Base-by-base conservation (phyloP, 2,888 invertebrate genomes). In the Eulithis prunata region DNA sequence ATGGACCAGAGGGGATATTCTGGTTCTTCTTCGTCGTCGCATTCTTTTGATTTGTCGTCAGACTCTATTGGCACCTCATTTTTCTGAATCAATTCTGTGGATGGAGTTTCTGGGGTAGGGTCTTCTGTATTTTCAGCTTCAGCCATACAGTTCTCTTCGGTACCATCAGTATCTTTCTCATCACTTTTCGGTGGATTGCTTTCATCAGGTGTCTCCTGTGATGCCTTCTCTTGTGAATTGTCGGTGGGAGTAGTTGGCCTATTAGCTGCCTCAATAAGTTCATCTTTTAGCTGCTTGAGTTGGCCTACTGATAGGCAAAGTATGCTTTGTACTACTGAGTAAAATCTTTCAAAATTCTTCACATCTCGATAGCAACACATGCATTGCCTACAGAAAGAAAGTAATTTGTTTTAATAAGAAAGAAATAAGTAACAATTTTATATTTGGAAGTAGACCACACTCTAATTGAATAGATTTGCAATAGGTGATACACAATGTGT, bases 361-460 rank as follows among this genome's bases (percentile, higher is more conserved):
- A 96, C 95, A 91, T 98, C 98, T 77, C 98, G 95, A 89, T 97
- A 98, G 89, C 98, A 97, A 90, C 98, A 98, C 96, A 98, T 97
- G 85, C 98, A 98, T 93, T 98, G 98, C 85, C 98, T 97, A 88
- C 10, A 28, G 49, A 51, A 52, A 59, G 45, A 45, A 43, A 14
- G 2, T 2, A 32, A 12, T 47, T 6, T 14, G 13, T 38, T 53
- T 11, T 47, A 3, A 4, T 11, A 21, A 10, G 21, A 2, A 8
- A 47, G 13, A 47, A n/a, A 5, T n/a, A 2, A 5, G 13, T 6
- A n/a, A 14, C 14, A 8, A 14, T 0, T 52, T 12, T 32, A 51
- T 32, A 52, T 6, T 52, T 12, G 12, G 4, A 52, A 52, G 32
- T 32, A 52, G 28, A 52, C 52, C 52, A n/a, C 7, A 14, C 10